Evolutionary conservation across 2,888 invertebrate genomes (phyloP).

Genomic region (Cerceris rybyensis): DNA sequence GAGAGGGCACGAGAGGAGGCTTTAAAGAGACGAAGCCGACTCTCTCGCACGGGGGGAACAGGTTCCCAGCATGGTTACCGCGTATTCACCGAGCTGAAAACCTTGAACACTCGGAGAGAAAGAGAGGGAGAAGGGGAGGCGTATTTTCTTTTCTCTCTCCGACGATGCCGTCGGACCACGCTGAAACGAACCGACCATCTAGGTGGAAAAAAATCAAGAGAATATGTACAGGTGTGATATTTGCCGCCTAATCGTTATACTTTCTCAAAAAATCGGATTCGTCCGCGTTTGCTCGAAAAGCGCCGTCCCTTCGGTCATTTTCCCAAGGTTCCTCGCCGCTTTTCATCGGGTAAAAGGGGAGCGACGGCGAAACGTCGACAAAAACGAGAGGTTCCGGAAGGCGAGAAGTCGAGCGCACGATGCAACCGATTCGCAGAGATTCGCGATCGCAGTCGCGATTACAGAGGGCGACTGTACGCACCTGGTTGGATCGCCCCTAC

Average conservation of each 20-base stretch:
- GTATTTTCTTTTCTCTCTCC: too few relatives aligned
- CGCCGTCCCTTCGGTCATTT: too few relatives aligned
- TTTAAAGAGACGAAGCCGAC: slow-evolving; percentile 68
- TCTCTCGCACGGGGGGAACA: slow-evolving; percentile 72
- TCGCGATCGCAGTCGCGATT: slow-evolving; percentile 33
- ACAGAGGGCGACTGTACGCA: slow-evolving; percentile 52
- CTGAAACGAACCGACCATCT: too few relatives aligned
- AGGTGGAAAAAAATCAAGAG: too few relatives aligned
- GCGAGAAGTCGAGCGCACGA: background rate
- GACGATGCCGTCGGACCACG: too few relatives aligned
- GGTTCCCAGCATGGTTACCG: slow-evolving; percentile 80
- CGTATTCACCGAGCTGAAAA: slow-evolving; percentile 80
- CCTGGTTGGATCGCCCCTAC: slow-evolving; percentile 57
- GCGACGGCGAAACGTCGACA: too few relatives aligned
- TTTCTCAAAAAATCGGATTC: too few relatives aligned
- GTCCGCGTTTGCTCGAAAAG: too few relatives aligned
- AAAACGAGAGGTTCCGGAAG: slow-evolving; percentile 3
- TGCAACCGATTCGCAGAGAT: slow-evolving; percentile 16
- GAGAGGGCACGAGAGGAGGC: slow-evolving; percentile 55
- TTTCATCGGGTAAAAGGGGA: too few relatives aligned
- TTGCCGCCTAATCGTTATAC: too few relatives aligned
- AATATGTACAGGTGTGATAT: too few relatives aligned
- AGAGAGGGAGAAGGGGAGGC: background rate
- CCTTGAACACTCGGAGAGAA: slow-evolving; percentile 60
- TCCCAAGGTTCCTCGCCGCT: too few relatives aligned